Evolutionary conservation across 1,140 invertebrate species (phyloP).

Genomic region (Diachasmimorpha longicaudata): DNA sequence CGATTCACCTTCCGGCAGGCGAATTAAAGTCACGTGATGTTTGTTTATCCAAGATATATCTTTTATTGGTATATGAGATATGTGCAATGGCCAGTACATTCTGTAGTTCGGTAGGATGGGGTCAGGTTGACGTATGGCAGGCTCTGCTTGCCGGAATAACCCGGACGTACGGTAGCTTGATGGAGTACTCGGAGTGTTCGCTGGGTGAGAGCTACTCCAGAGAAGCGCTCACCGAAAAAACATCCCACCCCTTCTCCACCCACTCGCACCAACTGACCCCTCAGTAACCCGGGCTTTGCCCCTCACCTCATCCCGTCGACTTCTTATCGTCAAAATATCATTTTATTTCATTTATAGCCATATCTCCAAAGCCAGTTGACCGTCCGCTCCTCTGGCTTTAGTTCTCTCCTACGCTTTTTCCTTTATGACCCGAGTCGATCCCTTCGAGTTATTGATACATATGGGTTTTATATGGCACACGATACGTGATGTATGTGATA

Average conservation of each 20-base stretch:
- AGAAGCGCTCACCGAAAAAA: neutral
- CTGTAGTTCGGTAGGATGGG: constrained; percentile 18
- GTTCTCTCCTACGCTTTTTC: neutral
- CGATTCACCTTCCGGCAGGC: too few species aligned
- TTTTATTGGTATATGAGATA: constrained; percentile 43
- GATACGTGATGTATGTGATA: constrained; percentile 6
- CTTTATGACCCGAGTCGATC: constrained; percentile 36
- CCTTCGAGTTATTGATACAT: constrained; percentile 48
- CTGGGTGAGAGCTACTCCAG: constrained; percentile 1
- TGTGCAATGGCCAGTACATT: neutral
- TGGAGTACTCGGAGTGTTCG: constrained; percentile 47
- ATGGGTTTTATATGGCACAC: constrained; percentile 22
- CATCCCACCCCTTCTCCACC: constrained; percentile 24
- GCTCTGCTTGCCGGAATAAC: constrained; percentile 53
- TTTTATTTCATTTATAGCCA: constrained; percentile 63
- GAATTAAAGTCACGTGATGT: constrained; percentile 49
- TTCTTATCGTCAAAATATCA: constrained; percentile 62
- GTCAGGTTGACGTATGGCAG: constrained; percentile 53
- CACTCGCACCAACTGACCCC: constrained; percentile 44
- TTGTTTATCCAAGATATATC: constrained; percentile 59
- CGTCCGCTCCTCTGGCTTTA: neutral
- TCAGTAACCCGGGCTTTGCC: constrained; percentile 52
- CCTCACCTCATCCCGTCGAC: constrained; percentile 37
- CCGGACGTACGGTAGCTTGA: constrained; percentile 49
- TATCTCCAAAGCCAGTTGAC: constrained; percentile 36